phyloP scores from a whole-genome alignment of 2,113 vertebrate species.

The Nanorana parkeri region DNA sequence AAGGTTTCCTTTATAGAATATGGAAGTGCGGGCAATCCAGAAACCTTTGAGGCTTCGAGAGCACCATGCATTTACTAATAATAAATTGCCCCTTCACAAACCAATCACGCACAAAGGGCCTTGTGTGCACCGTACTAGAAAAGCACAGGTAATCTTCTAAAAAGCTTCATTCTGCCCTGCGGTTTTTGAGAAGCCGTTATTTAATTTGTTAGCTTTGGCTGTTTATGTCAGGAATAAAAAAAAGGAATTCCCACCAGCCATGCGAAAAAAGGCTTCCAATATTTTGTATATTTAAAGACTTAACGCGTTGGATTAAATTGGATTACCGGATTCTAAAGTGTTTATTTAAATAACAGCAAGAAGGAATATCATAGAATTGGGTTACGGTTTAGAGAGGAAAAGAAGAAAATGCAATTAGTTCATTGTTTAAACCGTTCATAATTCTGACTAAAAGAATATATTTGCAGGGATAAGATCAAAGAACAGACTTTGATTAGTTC shows the following conservation, averaged over 20 bases:
- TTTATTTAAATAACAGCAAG: slow-evolving; percentile 3
- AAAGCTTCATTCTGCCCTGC: neutral
- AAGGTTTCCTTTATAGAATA: slow-evolving; percentile 48
- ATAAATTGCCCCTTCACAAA: slow-evolving; percentile 36
- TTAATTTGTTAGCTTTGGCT: slow-evolving; percentile 46
- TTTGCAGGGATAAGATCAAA: too few species aligned
- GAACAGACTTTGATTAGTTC: too few species aligned
- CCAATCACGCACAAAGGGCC: slow-evolving; percentile 22
- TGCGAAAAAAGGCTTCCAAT: neutral
- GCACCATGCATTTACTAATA: slow-evolving; percentile 40
- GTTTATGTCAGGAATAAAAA: slow-evolving; percentile 32
- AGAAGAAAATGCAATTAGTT: slow-evolving; percentile 1
- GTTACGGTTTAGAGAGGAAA: neutral
- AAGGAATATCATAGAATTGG: neutral
- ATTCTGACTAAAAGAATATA: too few species aligned
- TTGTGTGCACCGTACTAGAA: slow-evolving; percentile 1
- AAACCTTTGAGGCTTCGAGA: slow-evolving; percentile 2
- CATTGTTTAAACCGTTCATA: neutral
- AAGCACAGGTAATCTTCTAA: neutral
- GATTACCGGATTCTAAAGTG: slow-evolving; percentile 18
- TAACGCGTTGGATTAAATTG: slow-evolving; percentile 15
- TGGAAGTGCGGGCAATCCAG: slow-evolving; percentile 55
- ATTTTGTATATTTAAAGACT: slow-evolving; percentile 28
- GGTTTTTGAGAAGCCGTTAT: slow-evolving; percentile 8
- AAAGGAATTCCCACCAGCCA: neutral